These are phyloP conservation scores for Callorhinus ursinus DNA, from an alignment of 2,113 vertebrate species.

Conservation along the genomic window DNA sequence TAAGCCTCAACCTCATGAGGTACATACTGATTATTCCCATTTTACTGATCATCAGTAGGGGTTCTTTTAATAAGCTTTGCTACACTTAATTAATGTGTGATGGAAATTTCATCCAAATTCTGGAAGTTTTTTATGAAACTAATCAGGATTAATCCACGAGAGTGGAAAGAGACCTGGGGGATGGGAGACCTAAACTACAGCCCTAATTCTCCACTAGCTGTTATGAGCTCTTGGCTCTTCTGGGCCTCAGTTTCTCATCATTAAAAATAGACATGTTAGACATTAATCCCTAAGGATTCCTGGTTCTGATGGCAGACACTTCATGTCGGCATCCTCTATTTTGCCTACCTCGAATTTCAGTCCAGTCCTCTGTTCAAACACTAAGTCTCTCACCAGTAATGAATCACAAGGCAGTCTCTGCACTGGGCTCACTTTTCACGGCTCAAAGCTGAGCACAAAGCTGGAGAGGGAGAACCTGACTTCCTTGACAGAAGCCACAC, in stretches of 20 bases:
- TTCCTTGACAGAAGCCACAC: neutral
- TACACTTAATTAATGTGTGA: neutral
- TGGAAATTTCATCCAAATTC: neutral
- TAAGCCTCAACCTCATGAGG: neutral
- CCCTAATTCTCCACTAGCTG: neutral
- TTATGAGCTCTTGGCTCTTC: neutral
- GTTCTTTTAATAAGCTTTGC: neutral
- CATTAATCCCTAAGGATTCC: neutral
- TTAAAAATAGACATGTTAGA: neutral
- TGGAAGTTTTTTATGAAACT: conserved; percentile 31
- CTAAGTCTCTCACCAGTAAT: neutral
- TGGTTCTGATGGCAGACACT: neutral
- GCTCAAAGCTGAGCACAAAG: neutral
- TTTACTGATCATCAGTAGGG: neutral
- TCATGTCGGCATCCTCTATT: neutral
- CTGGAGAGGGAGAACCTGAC: neutral
- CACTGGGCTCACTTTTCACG: neutral
- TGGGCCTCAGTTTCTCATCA: neutral
- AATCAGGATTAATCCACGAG: neutral
- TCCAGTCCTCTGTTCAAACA: neutral
- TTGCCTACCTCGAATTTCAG: neutral
- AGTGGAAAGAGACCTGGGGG: neutral
- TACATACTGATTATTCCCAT: neutral
- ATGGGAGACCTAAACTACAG: neutral
- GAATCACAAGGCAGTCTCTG: neutral